A percentile compares a stretch with the other conserved stretches of the same genome.
These are phyloP conservation scores for Contarinia nasturtii DNA, from an alignment of 1,140 invertebrate species.

Conservation along the genomic window DNA sequence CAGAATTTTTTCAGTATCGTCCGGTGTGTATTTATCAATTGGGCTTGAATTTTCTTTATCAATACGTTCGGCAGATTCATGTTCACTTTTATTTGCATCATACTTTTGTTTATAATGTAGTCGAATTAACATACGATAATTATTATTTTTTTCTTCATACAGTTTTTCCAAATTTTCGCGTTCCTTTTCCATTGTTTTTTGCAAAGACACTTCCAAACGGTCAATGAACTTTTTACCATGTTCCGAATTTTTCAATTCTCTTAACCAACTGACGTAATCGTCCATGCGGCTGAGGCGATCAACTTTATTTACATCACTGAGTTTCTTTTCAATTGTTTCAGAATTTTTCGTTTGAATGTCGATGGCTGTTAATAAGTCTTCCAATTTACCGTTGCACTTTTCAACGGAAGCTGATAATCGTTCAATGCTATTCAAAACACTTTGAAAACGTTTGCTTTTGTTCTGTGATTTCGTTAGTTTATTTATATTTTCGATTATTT, in stretches of 20 bases:
- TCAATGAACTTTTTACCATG: not conserved
- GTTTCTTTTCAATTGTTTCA: too few relatives aligned
- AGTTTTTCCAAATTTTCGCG: not conserved
- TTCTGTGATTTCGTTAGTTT: not conserved
- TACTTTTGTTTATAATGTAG: conserved; percentile 1
- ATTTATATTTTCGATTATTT: not conserved
- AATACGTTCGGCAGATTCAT: not conserved
- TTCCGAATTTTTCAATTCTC: not conserved
- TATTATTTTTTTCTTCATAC: not conserved
- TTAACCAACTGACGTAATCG: not conserved
- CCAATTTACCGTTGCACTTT: not conserved
- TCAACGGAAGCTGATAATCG: not conserved
- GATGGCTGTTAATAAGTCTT: not conserved
- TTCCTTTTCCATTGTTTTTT: conserved; percentile 1
- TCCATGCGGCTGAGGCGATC: too few relatives aligned
- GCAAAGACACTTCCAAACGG: not conserved
- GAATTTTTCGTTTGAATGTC: too few relatives aligned
- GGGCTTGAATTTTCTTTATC: not conserved
- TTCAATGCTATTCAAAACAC: not conserved
- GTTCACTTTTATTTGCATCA: not conserved
- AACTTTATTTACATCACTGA: too few relatives aligned
- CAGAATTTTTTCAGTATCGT: not conserved
- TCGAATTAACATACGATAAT: conserved; percentile 4
- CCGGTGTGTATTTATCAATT: not conserved
- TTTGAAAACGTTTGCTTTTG: not conserved